Conservation (phyloP, 2,113 vertebrate genomes). For the Hippocampus comes region DNA sequence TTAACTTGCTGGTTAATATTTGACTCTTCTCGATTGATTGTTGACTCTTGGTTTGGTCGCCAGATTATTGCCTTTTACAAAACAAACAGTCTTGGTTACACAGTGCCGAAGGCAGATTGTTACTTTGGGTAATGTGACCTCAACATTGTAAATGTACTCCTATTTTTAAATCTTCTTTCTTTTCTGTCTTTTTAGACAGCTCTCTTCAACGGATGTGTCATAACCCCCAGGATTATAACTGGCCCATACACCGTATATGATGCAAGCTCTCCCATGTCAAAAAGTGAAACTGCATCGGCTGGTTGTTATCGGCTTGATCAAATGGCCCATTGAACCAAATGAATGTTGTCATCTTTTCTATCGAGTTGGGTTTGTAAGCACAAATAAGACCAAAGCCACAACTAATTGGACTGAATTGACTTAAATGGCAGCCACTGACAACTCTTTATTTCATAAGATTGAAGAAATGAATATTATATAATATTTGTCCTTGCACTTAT, state of each 20-base stretch:
- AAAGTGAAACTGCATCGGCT: too few relatives aligned
- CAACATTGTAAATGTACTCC: neutral
- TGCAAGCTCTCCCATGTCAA: too few relatives aligned
- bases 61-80: conserved; percentile 31
- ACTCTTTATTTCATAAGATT: too few relatives aligned
- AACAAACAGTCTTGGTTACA: conserved; percentile 13
- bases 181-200: too few relatives aligned
- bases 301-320: neutral
- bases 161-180: too few relatives aligned
- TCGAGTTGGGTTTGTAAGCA: neutral
- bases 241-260: too few relatives aligned
- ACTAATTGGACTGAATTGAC: too few relatives aligned
- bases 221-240: too few relatives aligned
- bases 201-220: too few relatives aligned
- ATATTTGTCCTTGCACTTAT: neutral
- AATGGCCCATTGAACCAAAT: neutral
- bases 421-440: too few relatives aligned
- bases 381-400: neutral
- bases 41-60: conserved; percentile 8
- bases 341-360: neutral
- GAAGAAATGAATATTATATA: too few relatives aligned
- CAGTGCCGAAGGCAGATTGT: conserved; percentile 5
- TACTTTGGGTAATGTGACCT: neutral
- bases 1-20: conserved; percentile 54
- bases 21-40: conserved; percentile 30